Evolutionary conservation across 2,888 invertebrate species (phyloP).

Genomic region (Dorcus parallelipipedus): DNA sequence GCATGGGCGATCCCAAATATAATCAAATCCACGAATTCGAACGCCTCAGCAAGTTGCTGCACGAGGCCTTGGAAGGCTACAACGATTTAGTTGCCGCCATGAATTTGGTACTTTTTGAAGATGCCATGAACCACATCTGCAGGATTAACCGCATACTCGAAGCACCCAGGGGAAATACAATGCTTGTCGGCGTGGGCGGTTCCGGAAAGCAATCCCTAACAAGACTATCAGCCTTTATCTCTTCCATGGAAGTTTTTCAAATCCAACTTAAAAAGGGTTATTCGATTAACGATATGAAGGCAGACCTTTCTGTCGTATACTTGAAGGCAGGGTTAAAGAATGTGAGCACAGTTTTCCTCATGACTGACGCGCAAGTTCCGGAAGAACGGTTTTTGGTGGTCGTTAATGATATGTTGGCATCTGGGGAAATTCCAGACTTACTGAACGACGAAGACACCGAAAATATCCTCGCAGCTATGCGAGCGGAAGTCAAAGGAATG

Average conservation of each 20-base stretch:
- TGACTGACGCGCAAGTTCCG: constrained; percentile 92
- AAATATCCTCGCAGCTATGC: constrained; percentile 73
- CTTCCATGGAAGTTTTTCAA: constrained; percentile 89
- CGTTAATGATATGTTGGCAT: constrained; percentile 90
- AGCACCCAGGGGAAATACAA: constrained; percentile 86
- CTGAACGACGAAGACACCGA: constrained; percentile 89
- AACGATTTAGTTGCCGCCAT: constrained; percentile 89
- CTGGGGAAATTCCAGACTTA: constrained; percentile 89
- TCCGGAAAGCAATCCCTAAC: constrained; percentile 92
- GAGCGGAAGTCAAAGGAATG: constrained; percentile 74
- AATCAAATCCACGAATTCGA: constrained; percentile 72
- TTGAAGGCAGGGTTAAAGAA: constrained; percentile 83
- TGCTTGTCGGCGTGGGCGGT: constrained; percentile 91
- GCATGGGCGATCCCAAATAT: constrained; percentile 89
- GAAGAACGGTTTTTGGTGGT: constrained; percentile 88
- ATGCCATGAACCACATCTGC: constrained; percentile 91
- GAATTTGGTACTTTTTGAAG: constrained; percentile 92
- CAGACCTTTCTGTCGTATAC: constrained; percentile 72
- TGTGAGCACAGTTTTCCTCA: constrained; percentile 75
- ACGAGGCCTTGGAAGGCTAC: constrained; percentile 73
- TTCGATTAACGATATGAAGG: constrained; percentile 74
- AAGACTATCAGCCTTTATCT: constrained; percentile 84
- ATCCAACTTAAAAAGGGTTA: constrained; percentile 89
- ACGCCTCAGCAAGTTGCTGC: constrained; percentile 67
- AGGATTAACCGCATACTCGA: constrained; percentile 92